Conservation (phyloP, 2,888 invertebrate species). For the Amiota mariae region DNA sequence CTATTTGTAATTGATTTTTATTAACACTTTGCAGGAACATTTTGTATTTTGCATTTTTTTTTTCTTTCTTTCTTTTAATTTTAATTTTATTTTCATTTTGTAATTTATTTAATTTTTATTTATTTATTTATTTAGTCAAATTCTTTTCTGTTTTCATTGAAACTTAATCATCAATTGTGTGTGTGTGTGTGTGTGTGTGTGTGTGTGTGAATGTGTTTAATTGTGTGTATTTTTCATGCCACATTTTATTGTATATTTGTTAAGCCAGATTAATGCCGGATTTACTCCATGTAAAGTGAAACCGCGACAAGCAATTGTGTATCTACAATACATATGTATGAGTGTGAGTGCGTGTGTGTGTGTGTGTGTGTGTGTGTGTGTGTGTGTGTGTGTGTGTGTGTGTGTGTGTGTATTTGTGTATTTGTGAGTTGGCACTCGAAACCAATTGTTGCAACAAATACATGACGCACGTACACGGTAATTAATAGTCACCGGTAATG, state of each 20-base stretch:
- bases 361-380: not conserved
- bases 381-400: too few species aligned
- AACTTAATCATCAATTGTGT: conserved; percentile 18
- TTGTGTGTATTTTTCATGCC: not conserved
- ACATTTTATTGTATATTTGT: conserved; percentile 5
- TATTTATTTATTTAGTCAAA: conserved; percentile 20
- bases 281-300: conserved; percentile 17
- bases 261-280: conserved; percentile 12
- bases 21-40: not conserved
- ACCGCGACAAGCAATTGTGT: conserved; percentile 13
- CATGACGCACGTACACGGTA: not conserved
- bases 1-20: conserved; percentile 21
- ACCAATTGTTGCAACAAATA: not conserved
- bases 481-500: conserved; percentile 10
- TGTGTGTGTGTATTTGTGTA: too few species aligned
- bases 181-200: too few species aligned
- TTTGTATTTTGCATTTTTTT: not conserved
- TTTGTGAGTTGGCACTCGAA: not conserved
- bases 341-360: not conserved
- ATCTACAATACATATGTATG: not conserved
- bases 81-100: conserved; percentile 1
- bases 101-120: not conserved
- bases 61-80: not conserved
- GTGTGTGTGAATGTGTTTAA: not conserved
- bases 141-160: conserved; percentile 6